phyloP scores from a whole-genome alignment of 2,113 vertebrate species.

The Entelurus aequoreus region DNA sequence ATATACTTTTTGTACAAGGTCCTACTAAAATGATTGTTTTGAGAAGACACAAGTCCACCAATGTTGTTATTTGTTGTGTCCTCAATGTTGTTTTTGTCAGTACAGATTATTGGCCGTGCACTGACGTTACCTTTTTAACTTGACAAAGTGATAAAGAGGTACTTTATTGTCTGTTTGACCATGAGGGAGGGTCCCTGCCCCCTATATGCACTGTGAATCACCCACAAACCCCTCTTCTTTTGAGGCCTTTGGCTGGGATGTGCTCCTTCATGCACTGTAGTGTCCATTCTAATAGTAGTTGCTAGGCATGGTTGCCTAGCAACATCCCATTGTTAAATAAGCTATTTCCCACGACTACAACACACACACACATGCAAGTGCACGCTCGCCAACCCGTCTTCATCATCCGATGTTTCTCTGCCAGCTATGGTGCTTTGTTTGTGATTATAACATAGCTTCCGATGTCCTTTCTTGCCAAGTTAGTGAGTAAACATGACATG shows the following conservation, averaged over 20 bases:
- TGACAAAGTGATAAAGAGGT: too few species aligned
- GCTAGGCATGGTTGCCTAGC: conserved; percentile 58
- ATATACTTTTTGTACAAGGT: too few species aligned
- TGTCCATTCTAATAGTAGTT: conserved; percentile 45
- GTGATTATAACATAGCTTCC: conserved; percentile 35
- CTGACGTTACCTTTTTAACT: too few species aligned
- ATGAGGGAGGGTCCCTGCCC: too few species aligned
- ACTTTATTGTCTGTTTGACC: too few species aligned
- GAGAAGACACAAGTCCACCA: too few species aligned
- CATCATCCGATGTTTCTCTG: conserved; percentile 18
- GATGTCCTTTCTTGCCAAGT: conserved; percentile 31
- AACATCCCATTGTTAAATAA: conserved; percentile 47
- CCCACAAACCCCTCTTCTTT: too few species aligned
- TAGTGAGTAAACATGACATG: conserved; percentile 29
- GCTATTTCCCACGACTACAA: conserved; percentile 57
- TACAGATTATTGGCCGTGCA: too few species aligned
- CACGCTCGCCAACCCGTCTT: conserved; percentile 15
- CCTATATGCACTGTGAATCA: too few species aligned
- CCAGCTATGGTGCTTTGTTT: conserved; percentile 27
- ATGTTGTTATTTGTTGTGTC: too few species aligned
- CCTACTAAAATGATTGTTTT: too few species aligned
- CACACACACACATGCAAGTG: neutral
- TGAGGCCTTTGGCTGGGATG: neutral
- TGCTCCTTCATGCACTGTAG: conserved; percentile 32
- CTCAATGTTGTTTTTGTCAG: too few species aligned